Conservation (phyloP, 2,888 invertebrate species). For the Hesperia comma region DNA sequence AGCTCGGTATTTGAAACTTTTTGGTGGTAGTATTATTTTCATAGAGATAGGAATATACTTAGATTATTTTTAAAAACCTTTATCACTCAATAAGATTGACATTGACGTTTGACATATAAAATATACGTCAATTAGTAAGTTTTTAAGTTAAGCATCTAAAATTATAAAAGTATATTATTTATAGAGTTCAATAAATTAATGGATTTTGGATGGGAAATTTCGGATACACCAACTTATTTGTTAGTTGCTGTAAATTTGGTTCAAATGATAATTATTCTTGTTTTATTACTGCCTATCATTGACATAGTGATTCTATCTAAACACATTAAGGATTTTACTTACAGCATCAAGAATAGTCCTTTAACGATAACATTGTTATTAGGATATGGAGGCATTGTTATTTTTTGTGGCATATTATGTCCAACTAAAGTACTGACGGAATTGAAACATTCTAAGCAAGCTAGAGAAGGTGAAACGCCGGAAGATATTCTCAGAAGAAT, state of each 20-base stretch:
- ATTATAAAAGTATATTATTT: no score
- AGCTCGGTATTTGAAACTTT: no score
- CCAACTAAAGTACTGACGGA: slow-evolving; percentile 56
- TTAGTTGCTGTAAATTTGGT: slow-evolving; percentile 47
- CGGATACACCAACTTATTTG: slow-evolving; percentile 36
- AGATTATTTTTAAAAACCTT: no score
- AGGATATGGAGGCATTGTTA: slow-evolving; percentile 50
- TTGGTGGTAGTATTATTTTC: no score
- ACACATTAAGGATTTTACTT: slow-evolving; percentile 47
- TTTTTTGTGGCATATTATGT: slow-evolving; percentile 55
- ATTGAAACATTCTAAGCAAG: slow-evolving; percentile 43
- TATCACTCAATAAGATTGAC: no score
- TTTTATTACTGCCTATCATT: slow-evolving; percentile 55
- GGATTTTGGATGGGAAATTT: slow-evolving; percentile 26
- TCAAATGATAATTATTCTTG: slow-evolving; percentile 62
- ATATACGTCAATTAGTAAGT: no score
- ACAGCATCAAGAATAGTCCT: slow-evolving; percentile 36
- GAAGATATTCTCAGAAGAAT: slow-evolving; percentile 54
- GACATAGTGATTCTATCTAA: slow-evolving; percentile 57
- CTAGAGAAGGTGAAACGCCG: slow-evolving; percentile 46
- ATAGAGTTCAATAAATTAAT: no score
- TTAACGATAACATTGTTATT: slow-evolving; percentile 37
- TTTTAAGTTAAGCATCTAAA: no score
- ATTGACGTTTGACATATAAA: no score
- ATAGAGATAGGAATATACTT: no score